Evolutionary conservation across 2,888 invertebrate genomes (phyloP).

Genomic region (Ophraella communa): DNA sequence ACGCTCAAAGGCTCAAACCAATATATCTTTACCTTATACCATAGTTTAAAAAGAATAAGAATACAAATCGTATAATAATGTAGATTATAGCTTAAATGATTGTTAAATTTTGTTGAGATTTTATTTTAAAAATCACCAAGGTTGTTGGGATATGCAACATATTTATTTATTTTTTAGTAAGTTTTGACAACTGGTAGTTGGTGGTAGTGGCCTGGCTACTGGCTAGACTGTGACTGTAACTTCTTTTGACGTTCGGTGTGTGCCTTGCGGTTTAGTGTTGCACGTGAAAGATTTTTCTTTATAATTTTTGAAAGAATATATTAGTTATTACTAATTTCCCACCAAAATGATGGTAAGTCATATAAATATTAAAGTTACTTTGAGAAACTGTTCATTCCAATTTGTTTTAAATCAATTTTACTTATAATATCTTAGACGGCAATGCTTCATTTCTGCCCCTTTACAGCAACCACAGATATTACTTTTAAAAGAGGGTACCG

Average conservation of each 20-base stretch:
- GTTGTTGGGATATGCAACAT: no score
- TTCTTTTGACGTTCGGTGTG: slow-evolving; percentile 4
- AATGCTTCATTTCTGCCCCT: background rate
- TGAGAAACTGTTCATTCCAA: background rate
- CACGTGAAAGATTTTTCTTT: slow-evolving; percentile 3
- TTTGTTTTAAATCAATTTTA: background rate
- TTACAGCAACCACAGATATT: slow-evolving; percentile 96
- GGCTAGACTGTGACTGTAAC: background rate
- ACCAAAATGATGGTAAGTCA: background rate
- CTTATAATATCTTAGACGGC: background rate
- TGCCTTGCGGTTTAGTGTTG: background rate
- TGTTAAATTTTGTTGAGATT: background rate
- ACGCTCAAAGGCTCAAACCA: no score
- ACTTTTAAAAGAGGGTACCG: slow-evolving; percentile 97
- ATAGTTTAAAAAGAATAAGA: no score
- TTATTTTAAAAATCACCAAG: no score
- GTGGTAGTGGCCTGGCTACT: no score
- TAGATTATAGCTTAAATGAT: no score
- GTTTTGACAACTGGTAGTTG: background rate
- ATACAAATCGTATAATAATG: no score
- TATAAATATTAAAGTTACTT: background rate
- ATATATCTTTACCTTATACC: no score
- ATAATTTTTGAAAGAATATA: background rate
- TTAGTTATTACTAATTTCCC: background rate
- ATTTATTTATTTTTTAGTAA: background rate